Base-by-base conservation (phyloP, 2,888 invertebrate genomes). In the Brachycybe producta region DNA sequence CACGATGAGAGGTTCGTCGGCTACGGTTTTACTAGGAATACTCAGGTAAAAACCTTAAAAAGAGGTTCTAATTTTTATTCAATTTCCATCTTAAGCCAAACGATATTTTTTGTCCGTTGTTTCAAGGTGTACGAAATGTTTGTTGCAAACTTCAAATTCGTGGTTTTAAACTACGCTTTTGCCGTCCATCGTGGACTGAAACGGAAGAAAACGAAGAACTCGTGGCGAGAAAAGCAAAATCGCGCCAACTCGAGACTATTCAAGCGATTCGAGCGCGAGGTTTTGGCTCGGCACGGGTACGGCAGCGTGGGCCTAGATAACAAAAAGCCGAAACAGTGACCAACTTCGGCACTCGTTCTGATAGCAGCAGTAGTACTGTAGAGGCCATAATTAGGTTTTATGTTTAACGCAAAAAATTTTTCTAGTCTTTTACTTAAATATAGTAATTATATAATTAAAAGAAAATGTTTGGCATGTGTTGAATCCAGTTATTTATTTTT, bases 41-140 rank as follows among this genome's bases (percentile, higher is more conserved):
- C 86, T 8, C 90, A 90, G 79, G 88, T 88, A 69, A 52, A 49
- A 17, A 5, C n/a, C n/a, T n/a, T n/a, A n/a, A n/a, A n/a, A n/a
- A n/a, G n/a, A n/a, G n/a, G n/a, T n/a, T n/a, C n/a, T n/a, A n/a
- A n/a, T n/a, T n/a, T n/a, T n/a, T n/a, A n/a, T n/a, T n/a, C n/a
- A n/a, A n/a, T 26, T n/a, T 26, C 11, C 1, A 40, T n/a, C 7
- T 7, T 5, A 32, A 48, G 13, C 7, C 27, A 7, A 47, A 47
- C 26, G 23, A 15, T 36, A 3, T 45, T 40, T 44, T 41, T 8
- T n/a, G n/a, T n/a, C n/a, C n/a, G n/a, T n/a, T n/a, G n/a, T n/a
- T n/a, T n/a, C n/a, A 70, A 88, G 88, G 87, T 88, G 32, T 88
- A 88, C 70, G 90, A 91, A 71, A 88, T 88, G 84, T 85, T 78